Base-by-base conservation (phyloP, 2,888 invertebrate species). In the Agonum fuliginosum region DNA sequence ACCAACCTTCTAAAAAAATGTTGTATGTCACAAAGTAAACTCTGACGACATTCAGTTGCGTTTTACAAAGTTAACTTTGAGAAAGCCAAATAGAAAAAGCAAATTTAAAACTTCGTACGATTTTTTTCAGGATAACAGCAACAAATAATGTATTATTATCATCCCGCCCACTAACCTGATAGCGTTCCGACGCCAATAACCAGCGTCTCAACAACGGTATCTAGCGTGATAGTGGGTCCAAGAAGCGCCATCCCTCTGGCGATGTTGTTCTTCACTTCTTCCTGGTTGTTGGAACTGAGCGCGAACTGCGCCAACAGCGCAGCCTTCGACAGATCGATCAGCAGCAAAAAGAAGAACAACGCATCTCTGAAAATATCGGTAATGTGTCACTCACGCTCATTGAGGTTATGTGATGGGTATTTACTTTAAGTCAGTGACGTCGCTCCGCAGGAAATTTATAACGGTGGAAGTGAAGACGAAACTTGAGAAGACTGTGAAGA, bases 401-500 rank as follows among this genome's bases (percentile, higher is more conserved):
- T 54, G 54, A 54, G 14, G 14, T 3, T 54, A 54, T 62, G 10
- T 62, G 24, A 30, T 62, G 46, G 22, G 4, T 67, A 43, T 14
- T 43, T 70, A 70, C 86, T 96, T 96, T 41, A 97, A 90, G 84
- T 97, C 95, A 0, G 94, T 93, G 72, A 97, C 88, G 83, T 97
- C 95, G 83, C 93, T 94, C 83, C 94, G 93, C 75, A 96, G 90
- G 83, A 97, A 90, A 86, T 96, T 96, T 48, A 97, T 92, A 46
- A 97, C 92, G 12, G 94, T 94, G 48, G 95, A 94, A 54, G 96
- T 97, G 88, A 97, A 97, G 34, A 97, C 93, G 84, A 97, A 94
- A 85, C 96, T 96, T 71, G 97, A 96, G 84, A 97, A 95, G 4
- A 97, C 94, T 0, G 96, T 96, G 85, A 97, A 97, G 19, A 97